A percentile compares a stretch with the other conserved stretches of the same genome.
Conservation (phyloP, 2,797 vertebrate species). For the Anisognathus igniventris region DNA sequence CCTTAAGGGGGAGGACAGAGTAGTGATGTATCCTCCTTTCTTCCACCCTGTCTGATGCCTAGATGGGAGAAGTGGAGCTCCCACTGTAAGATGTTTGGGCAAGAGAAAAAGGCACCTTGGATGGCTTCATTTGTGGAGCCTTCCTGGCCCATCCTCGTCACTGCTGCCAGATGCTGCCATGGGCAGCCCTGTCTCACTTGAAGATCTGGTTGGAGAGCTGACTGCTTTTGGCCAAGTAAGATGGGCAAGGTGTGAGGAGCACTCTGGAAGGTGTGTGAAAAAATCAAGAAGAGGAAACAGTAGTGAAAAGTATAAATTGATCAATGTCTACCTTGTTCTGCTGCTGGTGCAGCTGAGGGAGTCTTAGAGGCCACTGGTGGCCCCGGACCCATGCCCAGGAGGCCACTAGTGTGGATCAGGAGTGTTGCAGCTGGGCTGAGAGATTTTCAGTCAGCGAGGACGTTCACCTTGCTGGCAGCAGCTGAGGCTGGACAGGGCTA, state of each 20-base stretch:
- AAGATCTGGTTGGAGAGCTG: not conserved
- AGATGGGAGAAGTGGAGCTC: not conserved
- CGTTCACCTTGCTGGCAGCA: not conserved
- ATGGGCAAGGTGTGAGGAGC: not conserved
- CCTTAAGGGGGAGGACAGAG: not conserved
- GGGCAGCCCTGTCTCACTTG: not conserved
- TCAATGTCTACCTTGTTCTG: not conserved
- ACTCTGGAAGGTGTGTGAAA: not conserved
- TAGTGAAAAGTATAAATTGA: not conserved
- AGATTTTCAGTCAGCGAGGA: fast-evolving
- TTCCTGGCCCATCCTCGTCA: not conserved
- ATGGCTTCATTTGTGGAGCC: not conserved
- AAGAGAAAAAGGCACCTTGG: not conserved
- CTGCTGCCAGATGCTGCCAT: not conserved
- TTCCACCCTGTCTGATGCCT: not conserved
- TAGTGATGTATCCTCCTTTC: not conserved
- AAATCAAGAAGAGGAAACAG: not conserved
- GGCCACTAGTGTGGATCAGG: not conserved
- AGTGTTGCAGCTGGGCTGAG: not conserved
- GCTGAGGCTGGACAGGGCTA: not conserved
- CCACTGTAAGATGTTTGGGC: not conserved
- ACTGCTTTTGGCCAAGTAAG: not conserved
- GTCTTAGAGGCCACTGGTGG: not conserved
- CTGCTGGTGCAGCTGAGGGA: not conserved
- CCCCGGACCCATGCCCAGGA: not conserved